Evolutionary conservation across 2,113 vertebrate genomes (phyloP), one percentile per base, ranked within the genome.

Genomic region (Serinus canaria): DNA sequence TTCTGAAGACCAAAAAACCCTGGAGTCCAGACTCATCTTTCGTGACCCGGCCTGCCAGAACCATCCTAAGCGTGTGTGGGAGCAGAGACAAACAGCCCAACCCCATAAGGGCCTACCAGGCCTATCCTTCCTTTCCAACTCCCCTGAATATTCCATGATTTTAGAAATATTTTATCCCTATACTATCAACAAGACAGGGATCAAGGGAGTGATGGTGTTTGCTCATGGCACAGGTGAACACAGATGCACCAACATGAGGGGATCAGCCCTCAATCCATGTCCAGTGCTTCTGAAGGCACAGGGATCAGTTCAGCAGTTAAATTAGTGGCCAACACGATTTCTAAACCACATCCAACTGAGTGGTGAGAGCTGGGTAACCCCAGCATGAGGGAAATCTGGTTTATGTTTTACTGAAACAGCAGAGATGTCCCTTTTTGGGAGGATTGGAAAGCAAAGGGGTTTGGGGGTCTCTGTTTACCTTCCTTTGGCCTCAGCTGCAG

Each of bases 251-350:
- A 85, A 5, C 21, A 37, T 1, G 44, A 72, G 11, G 13, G 7
- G 1, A 37, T 15, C 15, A 44, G 6, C 10, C 25, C 7, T 5
- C 3, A 23, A 3, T 35, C 60, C 15, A 30, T 8, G 5, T 21
- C 39, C 9, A 24, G 14, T n/a, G 10, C 24, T 86, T 70, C 76
- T 83, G 59, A 77, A 46, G 50, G 7, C 14, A 69, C 21, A 28
- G 31, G 37, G 28, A 60, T 10, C 15, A 43, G 44, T 13, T 13
- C 62, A 85, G 37, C 14, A 22, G 8, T 37, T 44, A 35, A 58
- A 19, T 18, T 37, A 70, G 20, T 9, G 6, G 9, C 18, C 30
- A 74, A 4, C 0, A 52, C 30, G 12, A 13, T 37, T 76, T 4
- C 2, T 70, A 84, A 89, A 30, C 20, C 3, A 69, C 75, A 23